Base-by-base conservation (phyloP, 1,140 invertebrate species). In the Trissolcus basalis region DNA sequence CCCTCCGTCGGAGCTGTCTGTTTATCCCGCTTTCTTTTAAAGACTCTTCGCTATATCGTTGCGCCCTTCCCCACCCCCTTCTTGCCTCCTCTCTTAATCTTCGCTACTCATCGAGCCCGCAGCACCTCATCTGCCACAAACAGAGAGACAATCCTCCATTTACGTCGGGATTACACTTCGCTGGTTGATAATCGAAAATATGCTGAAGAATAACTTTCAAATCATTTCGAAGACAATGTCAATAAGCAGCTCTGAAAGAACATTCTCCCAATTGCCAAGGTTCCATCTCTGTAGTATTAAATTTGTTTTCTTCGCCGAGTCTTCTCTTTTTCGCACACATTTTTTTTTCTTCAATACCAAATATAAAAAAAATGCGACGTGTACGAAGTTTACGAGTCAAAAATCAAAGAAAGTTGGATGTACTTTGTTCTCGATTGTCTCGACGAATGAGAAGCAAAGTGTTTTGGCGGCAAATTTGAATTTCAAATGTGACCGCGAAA, bases 11-110 rank as follows among this genome's bases (percentile, higher is more conserved):
- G 78, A 87, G 86, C 87, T 88, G 85, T 87, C 86, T 88, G 87
- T 87, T 88, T 87, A 87, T 87, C 86, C 85, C 85, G 83, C 81
- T 87, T 87, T 87, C 83, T 86, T 87, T 87, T 86, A 85, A 87
- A 83, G 82, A 85, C 81, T 78, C 79, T 81, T 77, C 82, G 81
- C 79, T 84, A 83, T 81, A 67, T 75, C 80, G 55, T 39, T 55
- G 36, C 63, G 53, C 60, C 67, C 64, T 27, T 41, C 54, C 36
- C 56, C 12, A 16, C 50, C n/a, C 51, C 54, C 54, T 13, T 13
- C 14, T 16, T 56, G 49, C 12, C 49, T 50, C 65, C 32, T 13
- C 60, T 48, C 59, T 70, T 78, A 65, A 64, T 70, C 65, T 67
- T 77, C 47, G 64, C 69, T 73, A 75, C 64, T 80, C 79, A 73